Evolutionary conservation across 2,797 vertebrate species (phyloP).

Genomic region (Sebastes reedi): DNA sequence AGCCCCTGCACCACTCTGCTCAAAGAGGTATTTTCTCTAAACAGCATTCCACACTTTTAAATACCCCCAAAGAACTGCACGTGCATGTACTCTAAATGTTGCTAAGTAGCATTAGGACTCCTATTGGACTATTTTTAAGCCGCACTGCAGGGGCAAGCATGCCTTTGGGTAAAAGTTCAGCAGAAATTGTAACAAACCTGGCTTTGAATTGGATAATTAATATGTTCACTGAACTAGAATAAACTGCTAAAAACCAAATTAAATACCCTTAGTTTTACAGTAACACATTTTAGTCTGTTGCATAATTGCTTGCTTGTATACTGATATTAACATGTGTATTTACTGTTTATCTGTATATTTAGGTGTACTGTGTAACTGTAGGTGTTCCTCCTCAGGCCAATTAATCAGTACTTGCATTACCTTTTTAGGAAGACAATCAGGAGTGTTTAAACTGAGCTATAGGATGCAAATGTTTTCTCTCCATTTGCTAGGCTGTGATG

Average conservation of each 20-base stretch:
- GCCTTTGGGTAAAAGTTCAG: conserved; percentile 2
- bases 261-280: not conserved
- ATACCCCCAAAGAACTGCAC: conserved; percentile 70
- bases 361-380: not conserved
- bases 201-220: not conserved
- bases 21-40: conserved; percentile 55
- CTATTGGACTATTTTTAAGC: conserved; percentile 42
- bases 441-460: not conserved
- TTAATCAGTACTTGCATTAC: not conserved
- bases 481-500: not conserved
- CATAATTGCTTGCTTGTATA: not conserved
- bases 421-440: not conserved
- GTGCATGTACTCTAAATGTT: conserved; percentile 75
- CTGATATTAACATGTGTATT: not conserved
- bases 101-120: conserved; percentile 66
- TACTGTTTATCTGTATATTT: not conserved
- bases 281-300: not conserved
- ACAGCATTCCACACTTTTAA: conserved; percentile 78
- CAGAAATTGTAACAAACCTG: not conserved
- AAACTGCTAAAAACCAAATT: not conserved
- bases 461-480: not conserved
- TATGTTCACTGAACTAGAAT: not conserved
- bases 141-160: conserved; percentile 5
- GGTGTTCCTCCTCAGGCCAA: not conserved
- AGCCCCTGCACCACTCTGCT: conserved; percentile 5